Percentiles rank a stretch among this genome's conserved stretches.
phyloP scores from a whole-genome alignment of 2,113 vertebrate species.

The Cyanoliseus patagonus region DNA sequence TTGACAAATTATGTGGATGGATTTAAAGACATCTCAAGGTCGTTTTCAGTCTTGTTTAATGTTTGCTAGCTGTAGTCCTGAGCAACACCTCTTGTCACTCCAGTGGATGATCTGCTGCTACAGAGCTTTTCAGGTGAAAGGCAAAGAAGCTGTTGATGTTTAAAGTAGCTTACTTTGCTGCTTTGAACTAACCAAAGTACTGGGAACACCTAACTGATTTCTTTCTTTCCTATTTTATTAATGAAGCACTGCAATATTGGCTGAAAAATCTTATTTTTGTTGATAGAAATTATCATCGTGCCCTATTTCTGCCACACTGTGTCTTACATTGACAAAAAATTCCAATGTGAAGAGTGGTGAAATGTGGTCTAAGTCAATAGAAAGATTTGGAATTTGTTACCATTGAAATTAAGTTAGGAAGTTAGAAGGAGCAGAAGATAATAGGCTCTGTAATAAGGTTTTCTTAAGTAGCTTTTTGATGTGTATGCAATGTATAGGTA shows the following conservation, averaged over 20 bases:
- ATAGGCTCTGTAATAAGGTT: background rate
- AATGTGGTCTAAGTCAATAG: background rate
- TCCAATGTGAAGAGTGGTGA: background rate
- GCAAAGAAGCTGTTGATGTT: background rate
- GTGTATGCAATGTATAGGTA: background rate
- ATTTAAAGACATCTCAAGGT: background rate
- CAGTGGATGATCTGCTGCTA: background rate
- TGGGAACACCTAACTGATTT: background rate
- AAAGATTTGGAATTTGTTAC: background rate
- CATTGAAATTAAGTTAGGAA: background rate
- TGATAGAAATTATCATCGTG: accelerated
- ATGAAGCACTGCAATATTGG: background rate
- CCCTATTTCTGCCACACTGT: background rate
- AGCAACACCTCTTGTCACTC: background rate
- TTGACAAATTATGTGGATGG: background rate
- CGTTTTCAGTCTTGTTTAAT: background rate
- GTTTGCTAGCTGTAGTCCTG: background rate
- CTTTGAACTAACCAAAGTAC: background rate
- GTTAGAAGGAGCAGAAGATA: background rate
- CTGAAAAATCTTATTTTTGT: background rate
- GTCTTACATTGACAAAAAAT: background rate
- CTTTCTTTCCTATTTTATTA: background rate
- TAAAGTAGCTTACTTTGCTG: background rate
- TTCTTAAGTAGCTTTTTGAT: background rate
- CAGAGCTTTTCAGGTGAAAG: background rate